Evolutionary conservation across 2,797 vertebrate species (phyloP).

Genomic region (Sardinella longiceps): DNA sequence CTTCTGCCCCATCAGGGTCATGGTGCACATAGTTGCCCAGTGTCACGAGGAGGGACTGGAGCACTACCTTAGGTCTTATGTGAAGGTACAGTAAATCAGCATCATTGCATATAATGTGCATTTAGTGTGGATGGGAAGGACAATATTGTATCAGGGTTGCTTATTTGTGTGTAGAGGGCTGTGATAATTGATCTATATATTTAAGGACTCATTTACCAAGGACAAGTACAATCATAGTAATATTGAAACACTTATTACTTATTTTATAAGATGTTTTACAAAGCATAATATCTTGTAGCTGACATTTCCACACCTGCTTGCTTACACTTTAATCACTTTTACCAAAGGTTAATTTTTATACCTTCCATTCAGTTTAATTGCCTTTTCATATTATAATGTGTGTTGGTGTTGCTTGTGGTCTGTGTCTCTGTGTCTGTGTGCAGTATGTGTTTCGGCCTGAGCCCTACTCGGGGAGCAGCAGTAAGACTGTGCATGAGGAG

Average conservation of each 20-base stretch:
- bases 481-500: slow-evolving; percentile 91
- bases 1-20: slow-evolving; percentile 79
- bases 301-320: not conserved
- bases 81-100: slow-evolving; percentile 81
- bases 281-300: too few species aligned
- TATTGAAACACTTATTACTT: not conserved
- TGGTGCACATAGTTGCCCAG: slow-evolving; percentile 96
- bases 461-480: slow-evolving; percentile 77
- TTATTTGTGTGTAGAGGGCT: too few species aligned
- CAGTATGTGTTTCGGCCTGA: slow-evolving; percentile 93
- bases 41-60: slow-evolving; percentile 97
- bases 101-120: too few species aligned
- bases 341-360: not conserved
- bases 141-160: too few species aligned
- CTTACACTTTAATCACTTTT: not conserved
- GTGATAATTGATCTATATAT: too few species aligned
- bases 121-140: too few species aligned
- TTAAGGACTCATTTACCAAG: too few species aligned
- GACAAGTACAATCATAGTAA: not conserved
- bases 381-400: not conserved
- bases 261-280: not conserved
- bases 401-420: not conserved
- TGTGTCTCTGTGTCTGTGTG: not conserved
- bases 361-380: not conserved
- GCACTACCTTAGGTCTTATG: slow-evolving; percentile 92